Evolutionary conservation across 2,888 invertebrate species (phyloP), one percentile per base, ranked within the genome.

Genomic region (Calameuta idolon): DNA sequence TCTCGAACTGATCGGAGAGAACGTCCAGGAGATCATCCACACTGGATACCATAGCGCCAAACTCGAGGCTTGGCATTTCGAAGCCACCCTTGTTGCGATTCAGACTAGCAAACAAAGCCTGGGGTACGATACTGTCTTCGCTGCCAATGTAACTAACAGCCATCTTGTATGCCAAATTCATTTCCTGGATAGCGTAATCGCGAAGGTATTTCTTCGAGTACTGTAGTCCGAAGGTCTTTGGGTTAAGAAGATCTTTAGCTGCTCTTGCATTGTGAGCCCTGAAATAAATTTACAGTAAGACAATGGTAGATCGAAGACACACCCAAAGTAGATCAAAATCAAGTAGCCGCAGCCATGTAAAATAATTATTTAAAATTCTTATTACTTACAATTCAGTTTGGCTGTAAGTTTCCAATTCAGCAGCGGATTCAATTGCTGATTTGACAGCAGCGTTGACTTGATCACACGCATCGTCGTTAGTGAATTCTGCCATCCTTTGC

Each of bases 401-500:
- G 55, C 92, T 92, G 0, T 92, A 91, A 74, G 90, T 89, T 79
- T 92, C 89, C 69, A 94, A 89, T 80, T 92, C 80, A 79, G 95
- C 93, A 33, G 94, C 93, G 69, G 92, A 91, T 87, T 93, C 89
- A 79, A 96, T 95, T 23, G 92, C 92, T 34, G 94, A 93, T 87
- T 94, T 94, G 12, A 96, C 93, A n/a, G 93, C 94, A 79, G 95
- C 92, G 81, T 94, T 94, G 0, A 96, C 95, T 73, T 95, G 93
- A 75, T 93, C 91, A 87, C 93, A 94, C 30, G 92, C 92, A 86
- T 96, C 96, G 75, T 92, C 89, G 82, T 95, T 93, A 11, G 95
- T 95, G 92, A 94, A 94, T 86, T 93, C 92, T 31, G 96, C 96
- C 94, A 96, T 95, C 37, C 94, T 92, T 91, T 95, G 94, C 87